Evolutionary conservation across 2,113 vertebrate species (phyloP).

Genomic region (Planiliza haematocheilus): DNA sequence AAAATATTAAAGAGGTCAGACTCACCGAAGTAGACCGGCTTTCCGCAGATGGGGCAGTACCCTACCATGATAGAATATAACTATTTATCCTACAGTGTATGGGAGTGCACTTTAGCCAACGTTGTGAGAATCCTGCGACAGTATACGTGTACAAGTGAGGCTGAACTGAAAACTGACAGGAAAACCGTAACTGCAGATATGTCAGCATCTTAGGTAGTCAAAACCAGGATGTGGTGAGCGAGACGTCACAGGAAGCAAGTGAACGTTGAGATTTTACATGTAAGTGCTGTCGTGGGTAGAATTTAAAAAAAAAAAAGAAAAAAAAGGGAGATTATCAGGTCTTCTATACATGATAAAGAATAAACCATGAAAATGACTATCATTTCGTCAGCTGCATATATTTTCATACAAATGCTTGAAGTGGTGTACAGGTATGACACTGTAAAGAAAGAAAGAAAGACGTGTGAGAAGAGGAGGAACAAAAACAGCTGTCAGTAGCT

Average conservation of each 20-base stretch:
- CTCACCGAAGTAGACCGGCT: slow-evolving; percentile 89
- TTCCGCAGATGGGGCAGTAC: slow-evolving; percentile 87
- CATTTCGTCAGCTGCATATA: background rate
- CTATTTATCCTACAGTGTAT: slow-evolving; percentile 51
- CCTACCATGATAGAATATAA: slow-evolving; percentile 80
- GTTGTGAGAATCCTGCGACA: slow-evolving; percentile 14
- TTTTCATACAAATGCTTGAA: slow-evolving; percentile 1
- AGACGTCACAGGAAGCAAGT: slow-evolving; percentile 67
- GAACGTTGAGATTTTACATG: slow-evolving; percentile 52
- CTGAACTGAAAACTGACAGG: slow-evolving; percentile 57
- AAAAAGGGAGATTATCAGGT: background rate
- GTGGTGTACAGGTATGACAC: background rate
- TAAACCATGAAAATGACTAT: background rate
- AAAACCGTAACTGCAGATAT: slow-evolving; percentile 57
- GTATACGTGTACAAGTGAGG: background rate
- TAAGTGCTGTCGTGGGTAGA: slow-evolving; percentile 16
- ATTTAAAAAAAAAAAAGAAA: slow-evolving; percentile 14
- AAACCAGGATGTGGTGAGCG: slow-evolving; percentile 77
- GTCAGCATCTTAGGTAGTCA: slow-evolving; percentile 52
- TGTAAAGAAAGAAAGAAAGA: slow-evolving; percentile 32
- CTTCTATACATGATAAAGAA: background rate
- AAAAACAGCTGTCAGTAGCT: slow-evolving; percentile 69
- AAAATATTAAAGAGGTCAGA: slow-evolving; percentile 50
- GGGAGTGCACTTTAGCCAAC: slow-evolving; percentile 9
- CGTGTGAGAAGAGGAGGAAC: slow-evolving; percentile 45